phyloP scores from a whole-genome alignment of 1,140 invertebrate species.

The Ruditapes philippinarum region DNA sequence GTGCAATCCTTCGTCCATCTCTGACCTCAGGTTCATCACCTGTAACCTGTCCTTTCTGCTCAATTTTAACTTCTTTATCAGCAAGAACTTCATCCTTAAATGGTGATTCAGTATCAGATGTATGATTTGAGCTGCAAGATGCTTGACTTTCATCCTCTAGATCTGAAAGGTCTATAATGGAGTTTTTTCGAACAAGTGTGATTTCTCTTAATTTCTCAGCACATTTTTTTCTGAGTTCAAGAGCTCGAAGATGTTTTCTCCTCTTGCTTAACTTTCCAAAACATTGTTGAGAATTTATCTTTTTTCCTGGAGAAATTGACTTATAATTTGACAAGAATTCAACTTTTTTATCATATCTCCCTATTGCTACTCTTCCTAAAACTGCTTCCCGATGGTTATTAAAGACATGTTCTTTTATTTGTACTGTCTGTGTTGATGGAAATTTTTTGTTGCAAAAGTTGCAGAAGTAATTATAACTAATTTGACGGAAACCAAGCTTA shows the following conservation, averaged over 20 bases:
- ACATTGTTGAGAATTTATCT: neutral
- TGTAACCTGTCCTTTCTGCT: neutral
- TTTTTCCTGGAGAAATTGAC: neutral
- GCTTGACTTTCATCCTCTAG: neutral
- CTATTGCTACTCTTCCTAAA: neutral
- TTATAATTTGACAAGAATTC: neutral
- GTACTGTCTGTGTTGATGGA: neutral
- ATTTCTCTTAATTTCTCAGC: conserved; percentile 57
- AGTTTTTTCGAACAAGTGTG: neutral
- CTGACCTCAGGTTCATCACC: neutral
- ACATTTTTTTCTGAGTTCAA: conserved; percentile 44
- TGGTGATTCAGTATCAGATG: neutral
- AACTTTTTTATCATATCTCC: conserved; percentile 12
- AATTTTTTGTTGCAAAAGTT: conserved; percentile 49
- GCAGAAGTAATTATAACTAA: conserved; percentile 27
- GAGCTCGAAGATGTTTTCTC: conserved; percentile 22
- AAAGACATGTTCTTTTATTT: conserved; percentile 38
- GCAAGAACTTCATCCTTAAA: neutral
- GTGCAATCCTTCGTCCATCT: neutral
- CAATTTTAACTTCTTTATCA: neutral
- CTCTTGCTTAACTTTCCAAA: conserved; percentile 1
- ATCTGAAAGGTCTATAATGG: neutral
- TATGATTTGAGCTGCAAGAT: neutral
- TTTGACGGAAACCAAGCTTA: conserved; percentile 28
- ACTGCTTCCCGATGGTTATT: conserved; percentile 11